Conservation (phyloP, 2,888 invertebrate species). For the Pristionchus entomophagus region DNA sequence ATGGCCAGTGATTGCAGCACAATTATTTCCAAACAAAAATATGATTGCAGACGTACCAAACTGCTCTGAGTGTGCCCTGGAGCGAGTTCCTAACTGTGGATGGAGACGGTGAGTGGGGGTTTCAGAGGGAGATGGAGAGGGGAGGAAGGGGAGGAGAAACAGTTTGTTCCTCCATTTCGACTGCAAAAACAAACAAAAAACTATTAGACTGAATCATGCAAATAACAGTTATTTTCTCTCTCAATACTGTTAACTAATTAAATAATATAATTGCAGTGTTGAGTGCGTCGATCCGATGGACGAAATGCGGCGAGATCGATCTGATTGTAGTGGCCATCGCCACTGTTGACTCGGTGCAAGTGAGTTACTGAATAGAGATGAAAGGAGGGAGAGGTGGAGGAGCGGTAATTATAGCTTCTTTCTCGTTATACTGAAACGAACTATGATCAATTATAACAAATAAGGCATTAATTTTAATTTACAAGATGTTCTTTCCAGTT, state of each 20-base stretch:
- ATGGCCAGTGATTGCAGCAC: too few species aligned
- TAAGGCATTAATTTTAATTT: too few species aligned
- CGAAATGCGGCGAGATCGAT: neutral
- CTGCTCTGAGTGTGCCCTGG: neutral
- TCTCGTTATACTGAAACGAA: too few species aligned
- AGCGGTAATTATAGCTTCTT: neutral
- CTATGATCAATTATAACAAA: too few species aligned
- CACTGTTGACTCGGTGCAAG: neutral
- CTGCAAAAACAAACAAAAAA: neutral
- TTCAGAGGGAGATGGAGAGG: neutral
- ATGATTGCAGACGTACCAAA: slow-evolving; percentile 35
- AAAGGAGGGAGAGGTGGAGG: neutral
- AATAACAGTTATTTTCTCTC: too few species aligned
- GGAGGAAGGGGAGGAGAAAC: neutral
- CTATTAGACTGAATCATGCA: too few species aligned
- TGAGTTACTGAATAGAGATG: neutral
- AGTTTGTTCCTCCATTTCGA: neutral
- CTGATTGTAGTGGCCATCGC: slow-evolving; percentile 18
- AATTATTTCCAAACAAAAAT: too few species aligned
- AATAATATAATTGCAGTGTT: neutral
- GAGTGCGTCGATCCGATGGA: slow-evolving; percentile 29
- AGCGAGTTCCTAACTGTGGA: neutral
- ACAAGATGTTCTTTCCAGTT: too few species aligned
- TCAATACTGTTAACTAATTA: too few species aligned
- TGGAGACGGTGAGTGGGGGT: neutral